A percentile compares a stretch with the other conserved stretches of the same genome.
These are phyloP conservation scores for Lasiommata megera DNA, from an alignment of 2,888 invertebrate species.

Conservation along the genomic window DNA sequence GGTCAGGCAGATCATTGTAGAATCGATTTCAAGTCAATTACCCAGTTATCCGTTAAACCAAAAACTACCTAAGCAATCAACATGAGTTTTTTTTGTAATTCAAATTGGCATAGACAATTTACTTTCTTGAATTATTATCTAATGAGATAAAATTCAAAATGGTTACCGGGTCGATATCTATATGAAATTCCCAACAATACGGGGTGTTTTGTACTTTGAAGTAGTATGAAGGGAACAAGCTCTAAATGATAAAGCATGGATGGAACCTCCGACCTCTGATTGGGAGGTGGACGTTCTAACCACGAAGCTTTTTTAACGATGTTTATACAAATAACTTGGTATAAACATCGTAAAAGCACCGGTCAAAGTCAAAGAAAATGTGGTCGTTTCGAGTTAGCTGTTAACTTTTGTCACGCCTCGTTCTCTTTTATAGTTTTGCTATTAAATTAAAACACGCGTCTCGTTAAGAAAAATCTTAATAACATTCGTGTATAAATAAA, in stretches of 20 bases:
- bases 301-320: background rate
- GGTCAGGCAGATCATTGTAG: background rate
- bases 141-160: too few relatives aligned
- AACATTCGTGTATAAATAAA: background rate
- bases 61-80: background rate
- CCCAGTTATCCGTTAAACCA: background rate
- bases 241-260: too few relatives aligned
- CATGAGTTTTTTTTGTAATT: too few relatives aligned
- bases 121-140: too few relatives aligned
- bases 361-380: conserved; percentile 8
- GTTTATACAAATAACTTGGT: conserved; percentile 10
- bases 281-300: too few relatives aligned
- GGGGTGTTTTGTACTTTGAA: too few relatives aligned
- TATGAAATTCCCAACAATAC: too few relatives aligned
- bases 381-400: conserved; percentile 9
- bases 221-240: too few relatives aligned
- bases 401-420: conserved; percentile 17
- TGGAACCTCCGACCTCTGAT: too few relatives aligned
- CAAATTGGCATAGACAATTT: too few relatives aligned
- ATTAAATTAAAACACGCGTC: conserved; percentile 4
- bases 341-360: conserved; percentile 10
- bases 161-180: too few relatives aligned
- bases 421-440: background rate
- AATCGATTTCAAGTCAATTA: background rate
- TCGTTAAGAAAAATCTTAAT: background rate